Conservation (phyloP, 35 echinoderm and acorn worm species). For the Ophioderma brevispina region DNA sequence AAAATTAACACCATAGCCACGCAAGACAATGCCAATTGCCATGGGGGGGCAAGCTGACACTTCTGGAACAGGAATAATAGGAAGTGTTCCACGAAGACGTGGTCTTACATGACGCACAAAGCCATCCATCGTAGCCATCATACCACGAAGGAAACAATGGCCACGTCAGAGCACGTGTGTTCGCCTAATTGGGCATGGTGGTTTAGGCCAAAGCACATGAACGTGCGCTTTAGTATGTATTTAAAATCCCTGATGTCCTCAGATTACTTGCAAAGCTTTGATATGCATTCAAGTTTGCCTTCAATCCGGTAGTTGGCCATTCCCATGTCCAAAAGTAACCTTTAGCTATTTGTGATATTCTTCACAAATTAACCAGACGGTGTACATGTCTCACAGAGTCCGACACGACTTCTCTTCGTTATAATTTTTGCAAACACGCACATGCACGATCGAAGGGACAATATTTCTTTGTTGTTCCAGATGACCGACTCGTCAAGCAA, state of each 20-base stretch:
- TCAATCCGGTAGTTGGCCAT: neutral
- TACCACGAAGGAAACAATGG: neutral
- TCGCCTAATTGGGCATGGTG: neutral
- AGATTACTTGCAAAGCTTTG: conserved; percentile 20
- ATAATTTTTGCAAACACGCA: conserved; percentile 49
- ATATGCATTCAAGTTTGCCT: conserved; percentile 5
- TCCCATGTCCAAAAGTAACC: conserved; percentile 53
- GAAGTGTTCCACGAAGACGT: neutral
- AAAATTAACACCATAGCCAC: neutral
- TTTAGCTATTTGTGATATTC: conserved; percentile 11
- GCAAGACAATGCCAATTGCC: neutral
- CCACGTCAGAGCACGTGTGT: neutral
- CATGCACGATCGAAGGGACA: conserved; percentile 52
- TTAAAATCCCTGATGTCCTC: too few relatives aligned
- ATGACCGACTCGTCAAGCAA: conserved; percentile 38
- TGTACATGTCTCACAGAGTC: conserved; percentile 30
- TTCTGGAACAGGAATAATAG: conserved; percentile 39
- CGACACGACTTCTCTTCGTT: conserved; percentile 30
- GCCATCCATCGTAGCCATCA: conserved; percentile 45
- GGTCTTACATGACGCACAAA: conserved; percentile 31
- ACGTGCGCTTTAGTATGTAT: neutral
- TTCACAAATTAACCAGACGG: conserved; percentile 12
- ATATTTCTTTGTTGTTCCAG: conserved; percentile 37
- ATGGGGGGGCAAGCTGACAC: conserved; percentile 34
- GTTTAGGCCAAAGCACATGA: neutral